A percentile compares a stretch with the other conserved stretches of the same genome.
Evolutionary conservation across 1,140 invertebrate genomes (phyloP).

Genomic region (Zaprionus lachaisei): DNA sequence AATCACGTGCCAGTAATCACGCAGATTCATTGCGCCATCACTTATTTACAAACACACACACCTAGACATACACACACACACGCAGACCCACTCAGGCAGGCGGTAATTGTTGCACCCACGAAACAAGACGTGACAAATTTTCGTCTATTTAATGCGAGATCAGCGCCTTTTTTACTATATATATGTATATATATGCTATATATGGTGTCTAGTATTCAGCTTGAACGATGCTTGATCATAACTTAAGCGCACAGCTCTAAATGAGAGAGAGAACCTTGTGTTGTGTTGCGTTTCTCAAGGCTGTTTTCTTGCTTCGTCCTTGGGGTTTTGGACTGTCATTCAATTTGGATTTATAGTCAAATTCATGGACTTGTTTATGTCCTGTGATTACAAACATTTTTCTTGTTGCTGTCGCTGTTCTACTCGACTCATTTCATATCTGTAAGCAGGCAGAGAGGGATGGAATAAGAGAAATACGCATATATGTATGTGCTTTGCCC

Average conservation of each 20-base stretch:
- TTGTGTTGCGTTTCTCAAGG: background rate
- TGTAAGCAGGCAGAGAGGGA: background rate
- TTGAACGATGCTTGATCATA: constrained; percentile 7
- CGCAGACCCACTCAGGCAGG: background rate
- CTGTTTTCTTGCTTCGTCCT: background rate
- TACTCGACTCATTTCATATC: constrained; percentile 19
- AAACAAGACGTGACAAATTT: constrained; percentile 42
- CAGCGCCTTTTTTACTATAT: constrained; percentile 19
- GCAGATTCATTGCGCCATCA: constrained; percentile 78
- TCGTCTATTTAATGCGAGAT: constrained; percentile 24
- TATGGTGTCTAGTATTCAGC: background rate
- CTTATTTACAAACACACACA: constrained; percentile 60
- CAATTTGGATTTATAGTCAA: constrained; percentile 57
- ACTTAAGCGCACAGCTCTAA: background rate
- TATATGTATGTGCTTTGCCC: constrained; percentile 2
- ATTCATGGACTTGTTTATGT: constrained; percentile 60
- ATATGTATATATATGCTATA: background rate
- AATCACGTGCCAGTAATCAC: constrained; percentile 72
- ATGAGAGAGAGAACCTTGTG: background rate
- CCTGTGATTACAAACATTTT: constrained; percentile 58
- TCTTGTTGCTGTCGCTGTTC: constrained; percentile 35
- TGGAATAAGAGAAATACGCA: background rate
- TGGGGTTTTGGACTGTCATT: constrained; percentile 47
- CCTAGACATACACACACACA: background rate
- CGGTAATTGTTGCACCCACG: constrained; percentile 5